phyloP scores from a whole-genome alignment of 1,140 invertebrate genomes.

The Drosophila ficusphila region DNA sequence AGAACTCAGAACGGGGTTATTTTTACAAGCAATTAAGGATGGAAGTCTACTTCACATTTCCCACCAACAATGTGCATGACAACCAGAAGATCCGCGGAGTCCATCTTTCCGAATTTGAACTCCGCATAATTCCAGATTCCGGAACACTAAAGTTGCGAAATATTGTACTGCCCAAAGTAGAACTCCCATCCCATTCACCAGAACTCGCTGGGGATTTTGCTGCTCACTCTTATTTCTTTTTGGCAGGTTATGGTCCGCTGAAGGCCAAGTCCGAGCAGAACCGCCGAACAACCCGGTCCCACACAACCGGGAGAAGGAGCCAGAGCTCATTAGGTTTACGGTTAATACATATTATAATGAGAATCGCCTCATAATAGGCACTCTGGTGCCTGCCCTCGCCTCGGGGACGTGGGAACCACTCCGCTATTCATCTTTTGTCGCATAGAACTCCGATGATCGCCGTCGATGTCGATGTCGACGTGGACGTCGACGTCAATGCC shows the following conservation, averaged over 20 bases:
- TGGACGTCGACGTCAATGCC: background rate
- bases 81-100: no score
- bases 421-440: constrained; percentile 28
- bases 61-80: no score
- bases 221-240: constrained; percentile 6
- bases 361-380: constrained; percentile 47
- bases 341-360: constrained; percentile 51
- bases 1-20: background rate
- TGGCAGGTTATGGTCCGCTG: constrained; percentile 21
- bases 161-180: background rate
- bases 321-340: constrained; percentile 47
- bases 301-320: constrained; percentile 27
- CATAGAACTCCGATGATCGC: constrained; percentile 9
- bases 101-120: no score
- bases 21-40: background rate
- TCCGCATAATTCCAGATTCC: background rate
- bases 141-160: background rate
- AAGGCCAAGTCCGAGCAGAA: constrained; percentile 8
- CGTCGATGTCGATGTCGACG: background rate
- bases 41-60: no score
- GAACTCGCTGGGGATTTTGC: constrained; percentile 2
- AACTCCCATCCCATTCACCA: constrained; percentile 17
- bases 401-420: constrained; percentile 41
- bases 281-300: constrained; percentile 20
- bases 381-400: constrained; percentile 4